Evolutionary conservation across 1,140 invertebrate species (phyloP), one percentile per base, ranked within the genome.

Genomic region (Ctenoplectra terminalis): DNA sequence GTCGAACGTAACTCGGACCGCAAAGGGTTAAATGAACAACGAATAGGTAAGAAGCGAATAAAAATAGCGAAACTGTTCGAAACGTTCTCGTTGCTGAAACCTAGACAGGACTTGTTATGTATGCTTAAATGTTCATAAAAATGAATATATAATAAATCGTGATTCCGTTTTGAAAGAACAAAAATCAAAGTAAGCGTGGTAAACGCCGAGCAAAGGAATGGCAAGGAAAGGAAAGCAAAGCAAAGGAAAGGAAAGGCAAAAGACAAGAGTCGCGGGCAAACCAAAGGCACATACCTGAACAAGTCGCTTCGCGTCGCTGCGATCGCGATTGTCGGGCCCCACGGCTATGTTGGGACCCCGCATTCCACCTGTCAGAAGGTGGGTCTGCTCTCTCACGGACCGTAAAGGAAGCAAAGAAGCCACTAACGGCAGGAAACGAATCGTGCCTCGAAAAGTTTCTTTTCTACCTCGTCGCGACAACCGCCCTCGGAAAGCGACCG

Each of bases 341-440:
- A 80, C 61, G 75, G 78, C 75, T 75, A 69, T 67, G 69, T 46
- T 72, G 76, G 70, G 78, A 23, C 37, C 83, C 88, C 85, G 81
- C 84, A 91, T 91, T 92, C 92, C 90, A 92, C 91, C 91, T 92
- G 91, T 92, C 90, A 88, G 87, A 91, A 92, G 89, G 89, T 87
- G 67, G 79, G 61, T 75, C 64, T 71, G 71, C 71, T 56, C 63
- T 71, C 54, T 64, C 72, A 67, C 86, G 56, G 40, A 46, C 43
- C 34, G 60, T 37, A 70, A n/a, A 66, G 54, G 52, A 71, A 85
- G 37, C 52, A 37, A 63, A 56, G 34, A 58, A 31, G 29, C 43
- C 73, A 43, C 73, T 50, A 58, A 64, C 60, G 64, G 40, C 46
- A 6, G 37, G 23, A 15, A 78, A 43, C 43, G 58, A 29, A 54